A percentile compares a stretch with the other conserved stretches of the same genome.
phyloP scores from a whole-genome alignment of 2,797 vertebrate species.

The Coreius guichenoti region DNA sequence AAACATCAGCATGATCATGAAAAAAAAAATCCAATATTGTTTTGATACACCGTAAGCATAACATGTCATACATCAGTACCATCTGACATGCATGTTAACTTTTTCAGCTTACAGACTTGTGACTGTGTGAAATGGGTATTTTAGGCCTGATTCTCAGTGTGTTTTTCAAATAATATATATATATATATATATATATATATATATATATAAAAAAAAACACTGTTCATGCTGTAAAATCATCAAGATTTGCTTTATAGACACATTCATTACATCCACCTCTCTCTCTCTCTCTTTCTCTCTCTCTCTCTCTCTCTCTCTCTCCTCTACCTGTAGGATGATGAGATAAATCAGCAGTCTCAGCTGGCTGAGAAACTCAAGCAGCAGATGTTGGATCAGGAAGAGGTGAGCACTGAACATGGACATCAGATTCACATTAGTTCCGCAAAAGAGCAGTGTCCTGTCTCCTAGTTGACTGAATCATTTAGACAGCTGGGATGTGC shows the following conservation, averaged over 20 bases:
- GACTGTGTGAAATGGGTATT: not conserved
- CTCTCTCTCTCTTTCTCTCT: not conserved
- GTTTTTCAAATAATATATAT: not conserved
- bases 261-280: not conserved
- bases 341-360: slow-evolving; percentile 99
- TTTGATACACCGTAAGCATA: not conserved
- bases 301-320: too few species aligned
- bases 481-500: not conserved
- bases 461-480: not conserved
- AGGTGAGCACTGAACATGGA: slow-evolving; percentile 77
- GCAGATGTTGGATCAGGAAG: slow-evolving; percentile 98
- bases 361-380: slow-evolving; percentile 95
- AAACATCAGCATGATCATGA: not conserved
- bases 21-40: not conserved
- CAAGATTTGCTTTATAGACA: not conserved
- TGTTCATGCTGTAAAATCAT: not conserved
- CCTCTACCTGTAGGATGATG: slow-evolving; percentile 85
- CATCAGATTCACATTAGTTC: not conserved
- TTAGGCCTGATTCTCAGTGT: not conserved
- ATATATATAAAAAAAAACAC: too few species aligned
- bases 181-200: too few species aligned
- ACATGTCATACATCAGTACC: not conserved
- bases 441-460: not conserved
- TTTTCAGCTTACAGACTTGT: not conserved
- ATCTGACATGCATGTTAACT: not conserved